A percentile compares a stretch with the other conserved stretches of the same genome.
These are phyloP conservation scores for Echeneis naucrates DNA, from an alignment of 2,797 vertebrate genomes.

Conservation along the genomic window DNA sequence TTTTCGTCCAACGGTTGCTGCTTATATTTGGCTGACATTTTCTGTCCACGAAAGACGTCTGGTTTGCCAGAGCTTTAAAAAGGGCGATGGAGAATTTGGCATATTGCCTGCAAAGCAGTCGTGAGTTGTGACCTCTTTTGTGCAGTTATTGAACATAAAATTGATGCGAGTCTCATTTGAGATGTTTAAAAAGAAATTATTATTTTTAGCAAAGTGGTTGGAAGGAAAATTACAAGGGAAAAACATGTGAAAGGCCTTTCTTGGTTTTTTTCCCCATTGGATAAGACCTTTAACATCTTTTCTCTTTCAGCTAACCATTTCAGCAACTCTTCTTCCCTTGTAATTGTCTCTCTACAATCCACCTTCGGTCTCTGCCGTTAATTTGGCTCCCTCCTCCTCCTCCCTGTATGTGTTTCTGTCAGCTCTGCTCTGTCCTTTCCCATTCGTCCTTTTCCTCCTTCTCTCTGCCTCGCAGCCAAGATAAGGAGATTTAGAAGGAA, in stretches of 20 bases:
- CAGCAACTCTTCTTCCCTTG: not conserved
- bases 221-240: conserved; percentile 3
- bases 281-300: conserved; percentile 3
- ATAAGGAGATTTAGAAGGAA: conserved; percentile 59
- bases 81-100: conserved; percentile 14
- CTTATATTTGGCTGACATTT: conserved; percentile 19
- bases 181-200: not conserved
- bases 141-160: not conserved
- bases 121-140: not conserved
- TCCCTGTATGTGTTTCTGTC: conserved; percentile 10
- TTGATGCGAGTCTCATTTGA: too few relatives aligned
- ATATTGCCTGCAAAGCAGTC: not conserved
- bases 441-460: conserved; percentile 45
- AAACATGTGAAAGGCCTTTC: conserved; percentile 4
- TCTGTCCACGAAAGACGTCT: conserved; percentile 17
- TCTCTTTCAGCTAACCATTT: not conserved
- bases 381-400: not conserved
- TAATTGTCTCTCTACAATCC: conserved; percentile 4
- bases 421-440: conserved; percentile 40
- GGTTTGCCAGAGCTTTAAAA: conserved; percentile 14
- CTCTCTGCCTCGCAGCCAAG: conserved; percentile 49
- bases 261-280: conserved; percentile 20
- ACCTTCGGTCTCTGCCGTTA: conserved; percentile 32
- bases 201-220: not conserved
- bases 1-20: conserved; percentile 26